Conservation (phyloP, 2,113 vertebrate species). For the Grantiella picta region DNA sequence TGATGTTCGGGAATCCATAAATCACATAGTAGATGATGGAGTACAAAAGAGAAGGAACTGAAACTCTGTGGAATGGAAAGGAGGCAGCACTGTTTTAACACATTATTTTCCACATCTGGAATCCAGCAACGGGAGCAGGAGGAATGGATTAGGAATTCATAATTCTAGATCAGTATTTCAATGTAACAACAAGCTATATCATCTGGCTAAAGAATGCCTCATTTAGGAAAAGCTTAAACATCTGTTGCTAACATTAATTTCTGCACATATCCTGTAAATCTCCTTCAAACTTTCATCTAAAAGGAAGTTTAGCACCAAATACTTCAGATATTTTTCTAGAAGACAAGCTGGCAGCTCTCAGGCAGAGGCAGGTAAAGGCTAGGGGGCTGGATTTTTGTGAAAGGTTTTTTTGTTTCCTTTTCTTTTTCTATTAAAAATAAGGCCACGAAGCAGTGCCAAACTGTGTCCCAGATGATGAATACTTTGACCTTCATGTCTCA, state of each 20-base stretch:
- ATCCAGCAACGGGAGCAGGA: background rate
- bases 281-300: background rate
- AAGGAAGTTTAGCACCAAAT: background rate
- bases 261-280: background rate
- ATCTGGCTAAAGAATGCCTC: background rate
- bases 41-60: background rate
- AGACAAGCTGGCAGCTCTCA: background rate
- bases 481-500: background rate
- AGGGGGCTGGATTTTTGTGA: background rate
- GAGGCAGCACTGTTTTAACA: background rate
- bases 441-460: background rate
- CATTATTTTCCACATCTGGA: background rate
- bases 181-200: background rate
- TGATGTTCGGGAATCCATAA: background rate
- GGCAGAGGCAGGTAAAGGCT: background rate
- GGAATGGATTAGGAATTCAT: background rate
- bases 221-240: background rate
- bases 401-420: background rate
- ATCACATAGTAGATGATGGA: background rate
- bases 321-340: background rate
- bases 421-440: background rate
- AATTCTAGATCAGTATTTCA: constrained; percentile 20
- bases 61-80: background rate
- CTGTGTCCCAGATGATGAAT: background rate
- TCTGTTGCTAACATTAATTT: background rate